These are phyloP conservation scores for Rachycentron canadum DNA, from an alignment of 2,797 vertebrate genomes.

Conservation along the genomic window DNA sequence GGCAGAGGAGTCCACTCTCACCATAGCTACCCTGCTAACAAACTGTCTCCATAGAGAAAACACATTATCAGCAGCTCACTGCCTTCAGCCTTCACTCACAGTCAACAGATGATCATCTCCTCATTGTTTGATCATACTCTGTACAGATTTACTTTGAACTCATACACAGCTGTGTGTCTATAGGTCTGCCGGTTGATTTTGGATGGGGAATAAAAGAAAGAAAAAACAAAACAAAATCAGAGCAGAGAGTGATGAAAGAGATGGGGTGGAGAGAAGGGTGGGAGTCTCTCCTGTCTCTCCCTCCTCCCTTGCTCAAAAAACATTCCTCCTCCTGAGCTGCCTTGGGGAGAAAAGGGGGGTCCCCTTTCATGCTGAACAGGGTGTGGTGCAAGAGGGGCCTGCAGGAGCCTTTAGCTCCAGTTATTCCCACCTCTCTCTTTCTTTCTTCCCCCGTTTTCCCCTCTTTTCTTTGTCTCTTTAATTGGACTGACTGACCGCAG, in stretches of 20 bases:
- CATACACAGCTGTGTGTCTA: constrained; percentile 59
- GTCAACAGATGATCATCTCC: constrained; percentile 59
- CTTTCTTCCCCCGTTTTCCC: neutral
- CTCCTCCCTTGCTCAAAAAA: constrained; percentile 65
- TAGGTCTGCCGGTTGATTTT: constrained; percentile 68
- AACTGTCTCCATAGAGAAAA: constrained; percentile 67
- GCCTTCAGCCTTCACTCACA: constrained; percentile 57
- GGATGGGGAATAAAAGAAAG: constrained; percentile 61
- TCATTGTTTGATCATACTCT: constrained; percentile 51
- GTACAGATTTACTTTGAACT: constrained; percentile 69
- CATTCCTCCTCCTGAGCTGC: constrained; percentile 74
- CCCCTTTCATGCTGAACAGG: constrained; percentile 80
- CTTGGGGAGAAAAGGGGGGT: constrained; percentile 73
- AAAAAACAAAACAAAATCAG: constrained; percentile 64
- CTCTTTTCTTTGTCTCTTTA: constrained; percentile 70
- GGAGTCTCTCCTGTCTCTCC: constrained; percentile 48
- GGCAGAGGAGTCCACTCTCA: constrained; percentile 62
- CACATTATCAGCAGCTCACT: constrained; percentile 54
- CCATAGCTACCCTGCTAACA: constrained; percentile 61
- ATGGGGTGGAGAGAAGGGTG: constrained; percentile 51
- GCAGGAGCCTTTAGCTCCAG: constrained; percentile 57
- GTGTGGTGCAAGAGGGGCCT: constrained; percentile 68
- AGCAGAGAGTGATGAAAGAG: constrained; percentile 74
- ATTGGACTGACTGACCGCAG: constrained; percentile 73
- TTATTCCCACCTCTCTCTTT: constrained; percentile 60